Conservation (phyloP, 2,797 vertebrate genomes). For the Margarornis squamiger region DNA sequence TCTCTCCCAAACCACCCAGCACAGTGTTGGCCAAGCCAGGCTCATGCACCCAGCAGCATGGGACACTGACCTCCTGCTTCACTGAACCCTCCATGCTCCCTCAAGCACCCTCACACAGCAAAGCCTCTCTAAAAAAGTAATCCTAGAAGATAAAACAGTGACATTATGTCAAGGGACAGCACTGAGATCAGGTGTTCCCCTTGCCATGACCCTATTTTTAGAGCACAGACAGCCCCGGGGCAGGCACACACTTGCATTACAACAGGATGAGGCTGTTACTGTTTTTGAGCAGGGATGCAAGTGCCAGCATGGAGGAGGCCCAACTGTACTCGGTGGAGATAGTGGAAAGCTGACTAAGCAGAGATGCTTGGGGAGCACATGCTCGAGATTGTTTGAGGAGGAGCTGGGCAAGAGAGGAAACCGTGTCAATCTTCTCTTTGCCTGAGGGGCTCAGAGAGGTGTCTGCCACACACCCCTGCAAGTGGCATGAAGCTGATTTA, state of each 20-base stretch:
- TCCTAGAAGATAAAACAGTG: neutral
- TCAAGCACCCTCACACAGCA: fast-evolving
- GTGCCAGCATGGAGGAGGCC: neutral
- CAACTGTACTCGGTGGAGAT: neutral
- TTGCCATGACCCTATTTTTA: neutral
- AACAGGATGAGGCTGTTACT: neutral
- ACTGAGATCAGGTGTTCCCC: neutral
- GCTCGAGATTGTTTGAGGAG: neutral
- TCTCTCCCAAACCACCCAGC: neutral
- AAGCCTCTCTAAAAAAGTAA: neutral
- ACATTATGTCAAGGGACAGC: neutral
- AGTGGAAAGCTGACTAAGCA: neutral
- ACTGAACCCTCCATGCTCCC: neutral
- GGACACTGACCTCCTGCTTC: neutral
- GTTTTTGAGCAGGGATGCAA: neutral
- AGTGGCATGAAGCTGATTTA: neutral
- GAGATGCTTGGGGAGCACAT: neutral
- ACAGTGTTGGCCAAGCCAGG: neutral
- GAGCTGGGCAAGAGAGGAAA: neutral
- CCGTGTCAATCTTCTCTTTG: neutral
- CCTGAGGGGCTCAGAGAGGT: neutral
- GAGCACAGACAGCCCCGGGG: neutral
- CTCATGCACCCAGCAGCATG: fast-evolving
- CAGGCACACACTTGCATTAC: neutral
- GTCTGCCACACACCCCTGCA: neutral